Base-by-base conservation (phyloP, 2,797 vertebrate species). In the Zenarchopterus dispar region DNA sequence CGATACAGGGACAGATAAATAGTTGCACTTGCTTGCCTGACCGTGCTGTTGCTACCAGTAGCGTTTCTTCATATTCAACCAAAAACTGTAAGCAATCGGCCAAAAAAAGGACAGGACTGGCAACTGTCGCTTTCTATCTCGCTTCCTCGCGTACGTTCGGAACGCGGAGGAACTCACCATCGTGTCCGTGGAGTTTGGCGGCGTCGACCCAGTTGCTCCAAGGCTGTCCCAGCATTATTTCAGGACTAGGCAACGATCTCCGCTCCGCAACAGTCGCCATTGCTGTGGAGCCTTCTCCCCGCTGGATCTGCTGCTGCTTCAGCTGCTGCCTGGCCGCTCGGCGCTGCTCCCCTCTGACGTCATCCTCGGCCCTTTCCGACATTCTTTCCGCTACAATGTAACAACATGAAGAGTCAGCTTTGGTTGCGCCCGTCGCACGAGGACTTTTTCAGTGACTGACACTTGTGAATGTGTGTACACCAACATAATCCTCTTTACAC, bases 381-480 rank as follows among this genome's bases (percentile, higher is more conserved):
- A 98, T 98, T 97, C 96, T 97, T 97, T 97, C 95, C 95, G 95
- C 96, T 98, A 95, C 94, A 96, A 95, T 94, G 94, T 94, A 96
- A 96, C 92, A 93, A 95, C 93, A 95, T 89, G 87, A 16, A 92
- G 91, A 91, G 89, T 90, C 90, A 92, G 85, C 84, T 80, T 61
- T 84, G 83, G 82, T 61, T 52, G 87, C 88, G 92, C 91, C 93
- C 91, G 92, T 88, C 82, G 88, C 85, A 80, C 77, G 81, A 72
- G 59, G 2, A 5, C 2, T 33, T 82, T 80, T 71, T 74, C 67
- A 74, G 64, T 74, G 69, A 91, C 49, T 78, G 80, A 87, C 82
- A 53, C 58, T 48, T 60, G 41, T 69, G 66, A 64, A 54, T 42
- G 52, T 36, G 60, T 56, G 74, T 11, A 36, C 33, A 2, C 10